Conservation (phyloP, 2,888 invertebrate genomes). For the Rhagonycha lutea region DNA sequence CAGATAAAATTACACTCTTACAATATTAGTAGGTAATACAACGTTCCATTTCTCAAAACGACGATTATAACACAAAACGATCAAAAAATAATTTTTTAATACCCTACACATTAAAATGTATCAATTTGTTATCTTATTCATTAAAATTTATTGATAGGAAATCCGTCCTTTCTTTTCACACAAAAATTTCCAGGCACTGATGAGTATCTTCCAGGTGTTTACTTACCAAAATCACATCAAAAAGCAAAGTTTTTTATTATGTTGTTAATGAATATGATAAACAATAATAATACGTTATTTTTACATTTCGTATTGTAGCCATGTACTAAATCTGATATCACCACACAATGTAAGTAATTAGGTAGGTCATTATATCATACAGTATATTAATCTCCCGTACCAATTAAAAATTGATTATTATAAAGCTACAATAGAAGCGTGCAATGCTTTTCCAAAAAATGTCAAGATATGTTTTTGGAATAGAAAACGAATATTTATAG, state of each 20-base stretch:
- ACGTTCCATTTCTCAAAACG: not conserved
- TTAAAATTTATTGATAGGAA: not conserved
- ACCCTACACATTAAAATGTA: not conserved
- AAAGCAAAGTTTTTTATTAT: not conserved
- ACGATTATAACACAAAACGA: not conserved
- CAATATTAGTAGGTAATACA: not conserved
- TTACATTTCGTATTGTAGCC: not conserved
- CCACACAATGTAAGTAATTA: not conserved
- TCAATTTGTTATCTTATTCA: not conserved
- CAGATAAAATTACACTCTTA: not conserved
- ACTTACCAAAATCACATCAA: not conserved
- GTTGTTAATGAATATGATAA: not conserved
- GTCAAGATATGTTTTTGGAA: constrained; percentile 36
- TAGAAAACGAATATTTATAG: constrained; percentile 39
- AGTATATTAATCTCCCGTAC: constrained; percentile 9
- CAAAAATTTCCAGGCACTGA: not conserved
- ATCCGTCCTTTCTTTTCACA: no score
- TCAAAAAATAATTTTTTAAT: not conserved
- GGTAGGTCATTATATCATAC: not conserved
- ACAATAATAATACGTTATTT: not conserved
- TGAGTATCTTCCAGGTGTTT: not conserved
- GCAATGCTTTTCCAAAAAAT: constrained; percentile 33
- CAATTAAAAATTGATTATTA: constrained; percentile 5
- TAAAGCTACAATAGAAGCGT: constrained; percentile 27
- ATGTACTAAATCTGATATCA: not conserved